Conservation (phyloP, 30 jellyfish, hydroid and myxozoan species). For the Pseudorhiza aurosa region DNA sequence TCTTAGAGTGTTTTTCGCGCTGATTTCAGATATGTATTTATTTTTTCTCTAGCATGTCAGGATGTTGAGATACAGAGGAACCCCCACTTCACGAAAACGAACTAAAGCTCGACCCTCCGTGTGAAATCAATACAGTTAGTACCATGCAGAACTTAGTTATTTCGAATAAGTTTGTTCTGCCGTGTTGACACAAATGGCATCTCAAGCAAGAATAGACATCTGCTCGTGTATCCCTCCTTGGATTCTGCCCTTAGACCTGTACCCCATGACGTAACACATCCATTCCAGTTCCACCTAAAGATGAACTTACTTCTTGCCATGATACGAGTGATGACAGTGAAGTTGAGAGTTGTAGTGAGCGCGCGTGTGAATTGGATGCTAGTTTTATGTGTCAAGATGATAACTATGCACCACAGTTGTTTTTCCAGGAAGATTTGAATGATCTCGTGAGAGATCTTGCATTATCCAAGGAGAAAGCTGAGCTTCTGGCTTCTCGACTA, state of each 20-base stretch:
- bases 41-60: not conserved
- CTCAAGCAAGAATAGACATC: constrained; percentile 27
- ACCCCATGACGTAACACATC: constrained; percentile 28
- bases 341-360: constrained; percentile 26
- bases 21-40: constrained; percentile 1
- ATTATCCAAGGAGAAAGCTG: constrained; percentile 12
- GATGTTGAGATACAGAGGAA: not conserved
- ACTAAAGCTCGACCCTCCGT: constrained; percentile 13
- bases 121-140: constrained; percentile 16
- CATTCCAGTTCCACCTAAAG: constrained; percentile 23
- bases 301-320: constrained; percentile 25
- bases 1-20: constrained; percentile 7
- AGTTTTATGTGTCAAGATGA: constrained; percentile 25
- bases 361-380: constrained; percentile 19
- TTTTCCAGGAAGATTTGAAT: constrained; percentile 19
- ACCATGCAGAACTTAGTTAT: constrained; percentile 13
- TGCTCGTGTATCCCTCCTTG: constrained; percentile 31
- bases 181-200: constrained; percentile 5
- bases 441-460: constrained; percentile 22
- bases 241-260: constrained; percentile 23
- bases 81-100: constrained; percentile 21
- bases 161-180: no score
- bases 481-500: constrained; percentile 33
- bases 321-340: constrained; percentile 11
- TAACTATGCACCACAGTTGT: constrained; percentile 28